Percentiles rank a stretch among this genome's conserved stretches.
These are phyloP conservation scores for Eupithecia subfuscata DNA, from an alignment of 2,888 invertebrate species.

Conservation along the genomic window DNA sequence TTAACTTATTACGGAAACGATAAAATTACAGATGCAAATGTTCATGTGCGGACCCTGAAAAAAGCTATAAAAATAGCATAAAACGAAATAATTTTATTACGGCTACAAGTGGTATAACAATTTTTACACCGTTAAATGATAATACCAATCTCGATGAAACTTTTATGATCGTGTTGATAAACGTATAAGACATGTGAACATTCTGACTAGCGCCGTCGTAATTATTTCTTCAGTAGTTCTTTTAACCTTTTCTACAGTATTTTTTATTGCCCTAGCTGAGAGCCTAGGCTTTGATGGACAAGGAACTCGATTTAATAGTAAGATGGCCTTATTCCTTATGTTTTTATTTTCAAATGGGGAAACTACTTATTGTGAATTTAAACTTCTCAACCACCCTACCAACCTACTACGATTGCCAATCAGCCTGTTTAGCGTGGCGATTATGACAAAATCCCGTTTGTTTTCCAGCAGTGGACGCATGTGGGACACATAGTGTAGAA, in stretches of 20 bases:
- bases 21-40: not conserved
- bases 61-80: constrained; percentile 4
- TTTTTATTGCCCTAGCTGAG: not conserved
- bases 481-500: too few relatives aligned
- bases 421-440: too few relatives aligned
- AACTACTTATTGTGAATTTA: too few relatives aligned
- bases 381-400: too few relatives aligned
- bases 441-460: too few relatives aligned
- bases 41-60: not conserved
- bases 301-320: not conserved
- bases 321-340: too few relatives aligned
- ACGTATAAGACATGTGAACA: constrained; percentile 12
- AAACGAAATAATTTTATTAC: not conserved
- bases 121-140: constrained; percentile 1
- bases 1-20: not conserved
- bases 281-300: not conserved
- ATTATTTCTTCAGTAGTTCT: not conserved
- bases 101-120: not conserved
- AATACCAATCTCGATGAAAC: constrained; percentile 27
- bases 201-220: not conserved
- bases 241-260: not conserved
- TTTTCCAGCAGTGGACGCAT: too few relatives aligned
- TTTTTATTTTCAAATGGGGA: too few relatives aligned
- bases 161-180: constrained; percentile 29
- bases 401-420: too few relatives aligned